Base-by-base conservation (phyloP, 2,888 invertebrate species). In the Piscicola geometra region DNA sequence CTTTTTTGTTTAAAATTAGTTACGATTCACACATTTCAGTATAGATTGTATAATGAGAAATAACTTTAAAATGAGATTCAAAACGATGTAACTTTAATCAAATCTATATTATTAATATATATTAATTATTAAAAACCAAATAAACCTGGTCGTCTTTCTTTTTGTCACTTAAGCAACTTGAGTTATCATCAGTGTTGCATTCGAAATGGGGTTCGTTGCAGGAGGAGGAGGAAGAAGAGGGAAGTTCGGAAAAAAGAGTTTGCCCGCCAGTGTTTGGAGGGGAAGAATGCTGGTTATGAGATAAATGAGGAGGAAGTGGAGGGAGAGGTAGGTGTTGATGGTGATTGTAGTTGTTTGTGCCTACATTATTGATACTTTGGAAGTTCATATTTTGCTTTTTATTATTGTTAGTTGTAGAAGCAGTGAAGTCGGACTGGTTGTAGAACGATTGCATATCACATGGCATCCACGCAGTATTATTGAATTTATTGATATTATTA, bases 401-500 rank as follows among this genome's bases (percentile, higher is more conserved):
- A n/a, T 64, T 64, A n/a, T 64, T 64, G 64, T 64, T 3, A 30
- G 5, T 64, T 64, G 5, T 64, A n/a, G 21, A 28, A 12, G 30
- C 28, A 64, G 9, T 21, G 64, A 64, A 28, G 30, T 64, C 28
- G 3, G 25, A 9, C 3, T 3, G 30, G 64, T 64, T 64, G 64
- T 30, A 30, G 21, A n/a, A 12, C 9, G n/a, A 28, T n/a, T 64
- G 5, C 64, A 30, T 3, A 64, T 28, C 30, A 9, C 9, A 9
- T 64, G 30, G 21, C 21, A 12, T 64, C 67, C 15, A 41, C 5
- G 41, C 41, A 15, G 3, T 15, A 9, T 64, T 25, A 15, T n/a
- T 28, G 33, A 12, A 67, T 3, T n/a, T 67, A 28, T 32, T 33
- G 18, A 28, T 33, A 25, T 67, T 67, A 67, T 67, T 67, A 71